Percentiles rank a stretch among this genome's conserved stretches.
Evolutionary conservation across 1,140 invertebrate species (phyloP).

Genomic region (Orius laevigatus): DNA sequence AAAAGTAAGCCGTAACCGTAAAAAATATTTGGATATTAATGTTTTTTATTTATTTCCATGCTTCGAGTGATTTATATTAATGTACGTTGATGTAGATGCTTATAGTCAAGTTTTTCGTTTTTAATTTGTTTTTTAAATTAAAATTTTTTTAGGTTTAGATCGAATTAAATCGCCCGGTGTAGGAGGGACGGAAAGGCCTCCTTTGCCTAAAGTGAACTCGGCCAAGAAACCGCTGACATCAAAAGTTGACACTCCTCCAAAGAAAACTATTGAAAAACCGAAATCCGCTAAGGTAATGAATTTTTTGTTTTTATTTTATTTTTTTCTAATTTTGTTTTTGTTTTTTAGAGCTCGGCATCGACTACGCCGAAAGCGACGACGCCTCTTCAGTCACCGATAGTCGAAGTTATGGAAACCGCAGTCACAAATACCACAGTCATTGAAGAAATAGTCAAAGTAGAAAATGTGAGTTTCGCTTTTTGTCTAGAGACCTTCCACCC

Average conservation of each 20-base stretch:
- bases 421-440: neutral
- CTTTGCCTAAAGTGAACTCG: constrained; percentile 33
- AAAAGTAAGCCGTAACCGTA: neutral
- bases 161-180: constrained; percentile 15
- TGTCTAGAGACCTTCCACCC: too few relatives aligned
- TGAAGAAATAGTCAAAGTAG: constrained; percentile 6
- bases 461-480: constrained; percentile 6
- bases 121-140: neutral
- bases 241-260: constrained; percentile 25
- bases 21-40: neutral
- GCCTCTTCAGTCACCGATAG: constrained; percentile 36
- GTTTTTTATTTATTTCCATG: neutral
- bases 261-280: constrained; percentile 28
- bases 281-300: constrained; percentile 27
- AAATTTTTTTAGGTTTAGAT: neutral
- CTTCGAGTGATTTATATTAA: neutral
- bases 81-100: neutral
- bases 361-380: constrained; percentile 23
- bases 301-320: neutral
- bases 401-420: constrained; percentile 24
- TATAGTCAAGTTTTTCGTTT: neutral
- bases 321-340: neutral
- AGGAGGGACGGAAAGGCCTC: constrained; percentile 25
- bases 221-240: constrained; percentile 31
- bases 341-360: constrained; percentile 20